Conservation (phyloP, 2,797 vertebrate species). For the Staurois parvus region DNA sequence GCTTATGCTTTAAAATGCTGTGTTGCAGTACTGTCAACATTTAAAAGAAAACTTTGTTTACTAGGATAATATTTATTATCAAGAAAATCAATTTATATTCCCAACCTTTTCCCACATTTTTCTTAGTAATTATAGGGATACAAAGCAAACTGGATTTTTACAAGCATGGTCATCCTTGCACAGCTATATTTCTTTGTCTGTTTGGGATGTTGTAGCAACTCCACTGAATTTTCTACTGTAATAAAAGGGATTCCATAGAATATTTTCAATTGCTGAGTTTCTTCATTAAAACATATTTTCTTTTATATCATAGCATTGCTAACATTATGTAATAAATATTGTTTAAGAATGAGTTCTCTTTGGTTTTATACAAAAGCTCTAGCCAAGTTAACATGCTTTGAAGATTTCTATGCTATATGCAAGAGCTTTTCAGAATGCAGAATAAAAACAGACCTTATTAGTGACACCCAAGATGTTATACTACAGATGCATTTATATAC, state of each 20-base stretch:
- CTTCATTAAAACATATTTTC: neutral
- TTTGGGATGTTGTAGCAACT: neutral
- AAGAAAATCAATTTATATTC: no score
- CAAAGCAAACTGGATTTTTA: neutral
- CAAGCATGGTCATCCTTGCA: neutral
- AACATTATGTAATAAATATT: neutral
- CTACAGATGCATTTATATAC: neutral
- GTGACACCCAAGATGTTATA: neutral
- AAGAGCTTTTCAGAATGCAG: neutral
- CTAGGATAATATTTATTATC: no score
- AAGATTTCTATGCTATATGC: neutral
- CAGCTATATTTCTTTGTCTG: neutral
- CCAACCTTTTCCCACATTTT: neutral
- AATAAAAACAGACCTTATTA: neutral
- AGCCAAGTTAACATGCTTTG: neutral
- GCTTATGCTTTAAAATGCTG: no score
- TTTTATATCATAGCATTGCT: neutral
- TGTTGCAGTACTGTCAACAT: no score
- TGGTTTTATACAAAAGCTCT: neutral
- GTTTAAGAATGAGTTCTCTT: neutral
- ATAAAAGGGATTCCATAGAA: neutral
- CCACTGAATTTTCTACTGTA: neutral
- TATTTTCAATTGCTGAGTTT: neutral
- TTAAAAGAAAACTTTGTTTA: no score
- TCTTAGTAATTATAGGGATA: neutral